Conservation (phyloP, 37 sponge, comb jelly and placozoan genomes). For the Oopsacas minuta region DNA sequence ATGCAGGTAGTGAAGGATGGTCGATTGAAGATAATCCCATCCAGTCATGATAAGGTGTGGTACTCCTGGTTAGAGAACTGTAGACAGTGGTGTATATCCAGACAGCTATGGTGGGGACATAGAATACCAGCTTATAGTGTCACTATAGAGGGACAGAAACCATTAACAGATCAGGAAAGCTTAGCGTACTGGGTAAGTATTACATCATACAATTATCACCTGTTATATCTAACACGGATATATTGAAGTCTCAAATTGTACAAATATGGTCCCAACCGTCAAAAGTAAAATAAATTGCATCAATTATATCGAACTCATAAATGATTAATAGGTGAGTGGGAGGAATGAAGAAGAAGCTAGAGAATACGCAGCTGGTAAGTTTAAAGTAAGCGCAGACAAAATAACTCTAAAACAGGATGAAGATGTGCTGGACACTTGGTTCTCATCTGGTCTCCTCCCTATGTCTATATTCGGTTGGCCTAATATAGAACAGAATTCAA, state of each 20-base stretch:
- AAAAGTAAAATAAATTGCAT: too few relatives aligned
- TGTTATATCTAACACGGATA: too few relatives aligned
- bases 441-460: slow-evolving; percentile 88
- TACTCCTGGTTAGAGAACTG: slow-evolving; percentile 71
- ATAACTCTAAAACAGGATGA: slow-evolving; percentile 70
- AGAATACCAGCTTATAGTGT: slow-evolving; percentile 91
- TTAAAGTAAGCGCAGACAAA: slow-evolving; percentile 54
- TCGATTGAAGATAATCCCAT: slow-evolving; percentile 64
- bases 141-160: slow-evolving; percentile 27
- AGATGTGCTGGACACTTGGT: slow-evolving; percentile 99
- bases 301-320: too few relatives aligned
- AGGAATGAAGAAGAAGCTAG: slow-evolving; percentile 68
- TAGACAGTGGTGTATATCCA: slow-evolving; percentile 92
- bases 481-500: slow-evolving; percentile 58
- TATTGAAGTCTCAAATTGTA: too few relatives aligned
- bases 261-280: too few relatives aligned
- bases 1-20: slow-evolving; percentile 65
- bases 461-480: slow-evolving; percentile 97
- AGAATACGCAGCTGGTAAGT: slow-evolving; percentile 63
- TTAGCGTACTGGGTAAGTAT: slow-evolving; percentile 26
- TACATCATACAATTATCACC: too few relatives aligned
- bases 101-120: slow-evolving; percentile 99
- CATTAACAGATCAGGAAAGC: slow-evolving; percentile 21
- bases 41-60: slow-evolving; percentile 79
- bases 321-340: slow-evolving; percentile 56